phyloP scores from a whole-genome alignment of 2,797 vertebrate genomes.

The Xerus rutilus region DNA sequence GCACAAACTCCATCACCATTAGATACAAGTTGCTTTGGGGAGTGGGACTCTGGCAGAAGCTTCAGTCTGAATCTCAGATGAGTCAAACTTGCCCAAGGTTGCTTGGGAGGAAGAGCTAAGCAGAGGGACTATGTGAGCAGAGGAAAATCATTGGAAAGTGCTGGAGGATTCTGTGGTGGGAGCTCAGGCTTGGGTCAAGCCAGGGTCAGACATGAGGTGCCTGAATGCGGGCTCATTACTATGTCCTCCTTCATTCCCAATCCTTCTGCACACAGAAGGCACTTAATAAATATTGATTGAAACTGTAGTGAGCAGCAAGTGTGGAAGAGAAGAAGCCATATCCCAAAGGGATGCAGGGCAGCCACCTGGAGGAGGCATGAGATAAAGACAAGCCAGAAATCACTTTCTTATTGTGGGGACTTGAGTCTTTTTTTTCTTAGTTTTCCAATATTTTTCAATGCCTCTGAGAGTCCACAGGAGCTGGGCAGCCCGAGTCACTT shows the following conservation, averaged over 20 bases:
- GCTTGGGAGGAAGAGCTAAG: too few relatives aligned
- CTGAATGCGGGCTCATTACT: neutral
- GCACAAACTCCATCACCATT: neutral
- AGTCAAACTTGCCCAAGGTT: neutral
- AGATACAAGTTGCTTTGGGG: neutral
- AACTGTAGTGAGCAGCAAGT: neutral
- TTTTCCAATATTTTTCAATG: neutral
- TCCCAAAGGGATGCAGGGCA: neutral
- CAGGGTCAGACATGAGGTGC: rapidly evolving
- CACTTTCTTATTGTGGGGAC: neutral
- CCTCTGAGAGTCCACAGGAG: neutral
- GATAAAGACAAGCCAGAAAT: neutral
- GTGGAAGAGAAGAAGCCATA: neutral
- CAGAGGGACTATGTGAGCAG: neutral
- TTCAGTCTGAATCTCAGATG: neutral
- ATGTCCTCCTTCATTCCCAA: neutral
- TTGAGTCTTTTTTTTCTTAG: neutral
- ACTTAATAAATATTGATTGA: neutral
- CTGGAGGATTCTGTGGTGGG: too few relatives aligned
- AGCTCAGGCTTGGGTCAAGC: neutral
- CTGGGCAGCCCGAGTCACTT: neutral
- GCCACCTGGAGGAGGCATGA: neutral
- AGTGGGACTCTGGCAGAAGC: neutral
- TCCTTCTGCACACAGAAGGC: neutral
- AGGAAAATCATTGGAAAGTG: neutral